Base-by-base conservation (phyloP, 2,113 vertebrate species). In the Pseudorhombus dupliciocellatus region DNA sequence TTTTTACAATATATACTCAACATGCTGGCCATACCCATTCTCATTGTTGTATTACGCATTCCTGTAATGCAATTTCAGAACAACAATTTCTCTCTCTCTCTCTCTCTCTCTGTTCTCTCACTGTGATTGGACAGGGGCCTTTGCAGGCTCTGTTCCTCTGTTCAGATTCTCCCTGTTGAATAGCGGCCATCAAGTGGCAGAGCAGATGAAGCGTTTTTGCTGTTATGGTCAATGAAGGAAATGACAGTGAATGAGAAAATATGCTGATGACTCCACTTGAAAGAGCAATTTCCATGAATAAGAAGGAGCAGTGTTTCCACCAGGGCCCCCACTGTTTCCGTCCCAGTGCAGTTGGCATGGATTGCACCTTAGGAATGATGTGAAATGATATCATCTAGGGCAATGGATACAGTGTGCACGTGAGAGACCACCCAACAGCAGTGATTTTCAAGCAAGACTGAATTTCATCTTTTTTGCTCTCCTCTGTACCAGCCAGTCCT, bases 231-330 rank as follows among this genome's bases (percentile, higher is more conserved):
- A 89, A 82, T 88, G 86, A 88, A 86, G 75, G 77, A 90, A 88
- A 87, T 81, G 81, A 83, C 84, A 87, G 81, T 88, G 80, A 81
- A 82, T 91, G 87, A 77, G 70, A 87, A 91, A 91, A 92, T 87
- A 83, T 90, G 87, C 91, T 92, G 90, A 93, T 91, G 85, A 84
- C 81, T 73, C 79, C 73, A 61, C 82, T 84, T 80, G 51, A 88
- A 85, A 86, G 31, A 80, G 80, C 73, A 55, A 77, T 86, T 80
- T 58, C 37, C 67, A 66, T 74, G 86, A 86, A 83, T 84, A 80
- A 75, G 58, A 83, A 25, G 69, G 83, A 71, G 51, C 60, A 37
- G 75, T 31, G 61, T 76, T 81, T 80, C 74, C 44, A 70, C 55
- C 79, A n/a, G 57, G 34, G 1, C 6, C 42, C 34, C 25, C 25